Evolutionary conservation across 2,888 invertebrate genomes (phyloP).

Genomic region (Drosophila gaucha): DNA sequence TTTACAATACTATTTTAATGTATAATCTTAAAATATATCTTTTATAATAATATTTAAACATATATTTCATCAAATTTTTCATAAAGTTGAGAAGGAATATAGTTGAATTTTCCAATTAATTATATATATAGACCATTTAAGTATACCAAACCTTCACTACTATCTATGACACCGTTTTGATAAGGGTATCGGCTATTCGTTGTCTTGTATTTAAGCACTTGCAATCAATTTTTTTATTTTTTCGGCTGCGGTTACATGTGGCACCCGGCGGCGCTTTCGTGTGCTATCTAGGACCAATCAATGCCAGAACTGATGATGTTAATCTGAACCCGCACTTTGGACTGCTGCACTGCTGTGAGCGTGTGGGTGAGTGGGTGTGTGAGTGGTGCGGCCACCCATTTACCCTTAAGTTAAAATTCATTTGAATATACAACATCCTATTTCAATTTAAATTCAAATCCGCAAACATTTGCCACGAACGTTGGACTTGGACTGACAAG

Average conservation of each 20-base stretch:
- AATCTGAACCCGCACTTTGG: slow-evolving; percentile 66
- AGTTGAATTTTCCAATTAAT: no score
- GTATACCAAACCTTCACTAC: no score
- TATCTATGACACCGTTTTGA: not conserved
- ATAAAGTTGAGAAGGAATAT: no score
- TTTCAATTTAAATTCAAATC: slow-evolving; percentile 84
- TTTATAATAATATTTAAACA: no score
- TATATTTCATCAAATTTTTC: no score
- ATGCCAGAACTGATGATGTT: slow-evolving; percentile 83
- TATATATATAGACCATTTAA: no score
- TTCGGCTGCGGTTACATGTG: slow-evolving; percentile 61
- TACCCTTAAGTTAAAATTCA: slow-evolving; percentile 83
- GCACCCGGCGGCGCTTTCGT: slow-evolving; percentile 57
- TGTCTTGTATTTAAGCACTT: not conserved
- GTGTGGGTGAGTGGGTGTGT: not conserved
- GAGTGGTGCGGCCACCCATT: slow-evolving; percentile 35
- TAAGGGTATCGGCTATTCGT: slow-evolving; percentile 13
- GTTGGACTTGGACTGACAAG: slow-evolving; percentile 65
- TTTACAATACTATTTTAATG: no score
- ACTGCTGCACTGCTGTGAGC: slow-evolving; percentile 24
- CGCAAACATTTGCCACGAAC: slow-evolving; percentile 79
- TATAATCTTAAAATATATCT: no score
- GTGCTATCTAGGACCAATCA: slow-evolving; percentile 82
- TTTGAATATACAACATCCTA: slow-evolving; percentile 83
- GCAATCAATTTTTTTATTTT: slow-evolving; percentile 38